These are phyloP conservation scores for Pelvicachromis taeniatus DNA, from an alignment of 2,113 vertebrate species.

Conservation along the genomic window DNA sequence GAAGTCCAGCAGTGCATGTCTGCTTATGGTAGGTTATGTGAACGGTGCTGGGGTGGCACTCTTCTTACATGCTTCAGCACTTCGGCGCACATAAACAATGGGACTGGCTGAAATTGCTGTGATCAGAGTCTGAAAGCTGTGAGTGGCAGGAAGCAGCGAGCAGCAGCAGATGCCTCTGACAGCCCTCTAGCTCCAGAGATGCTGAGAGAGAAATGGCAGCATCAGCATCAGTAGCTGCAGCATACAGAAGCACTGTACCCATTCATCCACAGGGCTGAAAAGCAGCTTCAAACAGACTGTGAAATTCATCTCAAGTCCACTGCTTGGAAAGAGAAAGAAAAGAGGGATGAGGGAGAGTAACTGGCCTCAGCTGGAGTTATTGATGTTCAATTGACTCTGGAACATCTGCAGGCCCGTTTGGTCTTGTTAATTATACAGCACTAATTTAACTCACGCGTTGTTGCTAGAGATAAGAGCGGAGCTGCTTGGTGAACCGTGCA, in stretches of 20 bases:
- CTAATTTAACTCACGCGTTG: conserved; percentile 36
- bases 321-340: not conserved
- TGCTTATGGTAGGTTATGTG: not conserved
- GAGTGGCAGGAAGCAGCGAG: conserved; percentile 19
- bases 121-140: conserved; percentile 5
- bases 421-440: conserved; percentile 52
- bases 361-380: conserved; percentile 53
- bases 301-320: conserved; percentile 33
- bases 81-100: not conserved
- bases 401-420: conserved; percentile 59
- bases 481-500: conserved; percentile 20
- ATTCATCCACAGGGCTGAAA: conserved; percentile 22
- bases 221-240: not conserved
- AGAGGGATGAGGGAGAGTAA: conserved; percentile 3
- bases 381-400: conserved; percentile 61
- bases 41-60: not conserved
- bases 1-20: not conserved
- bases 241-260: not conserved
- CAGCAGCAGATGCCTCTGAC: conserved; percentile 14
- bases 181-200: not conserved
- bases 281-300: conserved; percentile 58
- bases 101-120: not conserved
- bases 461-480: conserved; percentile 4
- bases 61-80: not conserved
- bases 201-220: conserved; percentile 23